Evolutionary conservation across 2,888 invertebrate species (phyloP).

Genomic region (Spisula subtruncata): DNA sequence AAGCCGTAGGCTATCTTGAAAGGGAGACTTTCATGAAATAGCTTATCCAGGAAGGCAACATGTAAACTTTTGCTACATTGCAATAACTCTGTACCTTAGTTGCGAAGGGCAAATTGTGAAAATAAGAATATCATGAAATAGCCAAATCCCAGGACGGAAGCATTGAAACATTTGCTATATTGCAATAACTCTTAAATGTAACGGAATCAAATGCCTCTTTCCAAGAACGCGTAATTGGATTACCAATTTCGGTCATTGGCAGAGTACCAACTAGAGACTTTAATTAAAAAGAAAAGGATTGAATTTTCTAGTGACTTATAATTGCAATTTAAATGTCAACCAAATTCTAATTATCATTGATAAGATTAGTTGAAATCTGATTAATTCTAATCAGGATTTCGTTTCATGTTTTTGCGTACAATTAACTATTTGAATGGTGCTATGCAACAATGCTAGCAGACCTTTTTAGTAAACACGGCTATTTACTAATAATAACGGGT

Average conservation of each 20-base stretch:
- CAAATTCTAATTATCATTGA: background rate
- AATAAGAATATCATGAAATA: too few species aligned
- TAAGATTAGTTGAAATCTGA: background rate
- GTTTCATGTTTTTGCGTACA: background rate
- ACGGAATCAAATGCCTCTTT: too few species aligned
- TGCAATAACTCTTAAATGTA: too few species aligned
- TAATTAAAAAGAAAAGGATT: constrained; percentile 1
- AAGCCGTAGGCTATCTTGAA: too few species aligned
- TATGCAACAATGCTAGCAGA: background rate
- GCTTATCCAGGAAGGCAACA: too few species aligned
- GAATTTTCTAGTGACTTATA: constrained; percentile 8
- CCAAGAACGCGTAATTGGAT: background rate
- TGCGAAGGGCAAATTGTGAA: too few species aligned
- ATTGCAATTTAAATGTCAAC: constrained; percentile 14
- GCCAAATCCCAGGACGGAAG: too few species aligned
- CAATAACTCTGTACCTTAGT: too few species aligned
- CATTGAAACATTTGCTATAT: too few species aligned
- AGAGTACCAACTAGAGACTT: background rate
- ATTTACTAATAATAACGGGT: background rate
- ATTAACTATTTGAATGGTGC: background rate
- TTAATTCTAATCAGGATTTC: background rate
- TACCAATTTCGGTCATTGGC: background rate
- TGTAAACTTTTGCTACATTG: too few species aligned
- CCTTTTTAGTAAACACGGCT: background rate
- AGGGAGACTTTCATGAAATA: too few species aligned